Evolutionary conservation across 2,888 invertebrate genomes (phyloP), one percentile per base, ranked within the genome.

Genomic region (Spicauda simplicius): DNA sequence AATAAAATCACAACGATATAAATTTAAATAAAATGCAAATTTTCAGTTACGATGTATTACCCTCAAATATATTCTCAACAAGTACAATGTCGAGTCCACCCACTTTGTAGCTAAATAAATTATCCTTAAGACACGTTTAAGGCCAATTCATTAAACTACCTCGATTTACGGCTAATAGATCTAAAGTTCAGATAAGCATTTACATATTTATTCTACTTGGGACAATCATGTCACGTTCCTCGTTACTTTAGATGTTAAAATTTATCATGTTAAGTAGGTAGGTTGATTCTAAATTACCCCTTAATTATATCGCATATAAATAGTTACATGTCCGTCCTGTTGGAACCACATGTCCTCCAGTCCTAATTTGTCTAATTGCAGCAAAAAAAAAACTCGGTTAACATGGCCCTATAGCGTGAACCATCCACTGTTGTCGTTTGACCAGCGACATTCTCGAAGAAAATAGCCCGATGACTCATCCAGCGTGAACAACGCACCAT

Each of bases 201-300:
- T 50, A 58, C 52, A 56, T 64, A 64, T 19, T 57, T 58, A 52
- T 64, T 5, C 20, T 56, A 52, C 19, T 37, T 16, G 7, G 20
- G 19, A 20, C 18, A 62, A 64, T 57, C 57, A 58, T 57, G 64
- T 64, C 64, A 64, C 52, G 57, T 41, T 4, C n/a, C 45, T 57
- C 33, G 56, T 50, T 20, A 19, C 58, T 45, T 20, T 52, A 52
- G 5, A 25, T 25, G 50, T 37, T 33, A 55, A 57, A 58, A 41
- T 37, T 37, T 52, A 52, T 57, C 41, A 50, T 57, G n/a, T 20
- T 64, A 52, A 58, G 14, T 12, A 14, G 45, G 45, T 45, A 4
- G 14, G n/a, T 2, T 45, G n/a, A 12, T 45, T 45, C 12, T 45
- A 45, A 45, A 45, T 45, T 45, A 45, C 45, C 14, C 25, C 2